Base-by-base conservation (phyloP, 2,797 vertebrate genomes). In the Rhinogobio ventralis region DNA sequence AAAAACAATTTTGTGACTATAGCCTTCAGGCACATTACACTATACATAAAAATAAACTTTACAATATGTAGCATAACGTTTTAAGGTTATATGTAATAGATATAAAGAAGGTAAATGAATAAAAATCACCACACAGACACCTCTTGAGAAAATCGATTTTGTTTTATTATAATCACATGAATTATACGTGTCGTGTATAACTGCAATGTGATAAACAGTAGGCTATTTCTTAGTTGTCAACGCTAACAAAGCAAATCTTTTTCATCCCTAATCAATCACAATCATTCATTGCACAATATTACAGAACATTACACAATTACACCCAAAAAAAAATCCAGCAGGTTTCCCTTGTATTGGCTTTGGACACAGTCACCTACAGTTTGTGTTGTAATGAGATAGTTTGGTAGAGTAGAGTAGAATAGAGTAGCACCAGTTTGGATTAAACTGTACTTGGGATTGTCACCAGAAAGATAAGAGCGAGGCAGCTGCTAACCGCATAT, bases 61-160 rank as follows among this genome's bases (percentile, higher is more conserved):
- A 57, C 4, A 57, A 4, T 57, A 57, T 53, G 6, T 7, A 53
- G 19, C 51, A 53, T 57, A 57, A 57, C 23, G n/a, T 45, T 57
- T n/a, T n/a, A n/a, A 57, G 23, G 23, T n/a, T n/a, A 39, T 1
- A 2, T 39, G 7, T 42, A 19, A 15, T 8, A 14, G 10, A 57
- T 7, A 36, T 4, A 57, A 36, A 20, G 3, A 10, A 5, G 51
- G n/a, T n/a, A 36, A 30, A 20, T 3, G 0, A 19, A 73, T 2
- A 51, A 28, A 73, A 2, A 30, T 23, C 25, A 71, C 36, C 46
- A 66, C 64, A 75, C 72, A 76, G 10, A 83, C 81, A 53, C 20
- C 94, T 95, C 96, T 96, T 97, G 96, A 97, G 96, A 96, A 98
- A 97, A 97, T 98, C 97, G 96, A 96, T 93, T 96, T 97, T 96